phyloP scores from a whole-genome alignment of 2,888 invertebrate species.

The Andrena bicolor region DNA sequence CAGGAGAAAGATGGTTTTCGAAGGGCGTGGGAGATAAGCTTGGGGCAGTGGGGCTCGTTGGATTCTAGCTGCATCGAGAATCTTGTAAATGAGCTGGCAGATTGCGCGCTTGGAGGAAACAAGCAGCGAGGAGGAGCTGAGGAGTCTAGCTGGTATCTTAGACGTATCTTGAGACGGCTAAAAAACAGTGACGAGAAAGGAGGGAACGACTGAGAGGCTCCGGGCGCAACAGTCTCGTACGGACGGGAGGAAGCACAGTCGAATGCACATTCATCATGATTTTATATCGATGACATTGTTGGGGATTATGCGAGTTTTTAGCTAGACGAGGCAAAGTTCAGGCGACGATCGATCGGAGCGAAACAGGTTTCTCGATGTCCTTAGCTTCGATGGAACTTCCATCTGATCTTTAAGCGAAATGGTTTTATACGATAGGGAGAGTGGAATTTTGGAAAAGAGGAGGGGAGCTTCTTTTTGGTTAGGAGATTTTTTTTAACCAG shows the following conservation, averaged over 20 bases:
- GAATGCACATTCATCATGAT: slow-evolving; percentile 8
- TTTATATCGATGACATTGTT: slow-evolving; percentile 26
- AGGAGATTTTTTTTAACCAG: too few relatives aligned
- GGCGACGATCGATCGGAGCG: slow-evolving; percentile 49
- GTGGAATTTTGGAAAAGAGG: neutral
- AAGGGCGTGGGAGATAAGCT: slow-evolving; percentile 21
- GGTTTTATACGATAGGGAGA: neutral
- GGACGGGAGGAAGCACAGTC: slow-evolving; percentile 14
- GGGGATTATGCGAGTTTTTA: slow-evolving; percentile 49
- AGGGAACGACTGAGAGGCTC: slow-evolving; percentile 34
- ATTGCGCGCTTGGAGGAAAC: slow-evolving; percentile 25
- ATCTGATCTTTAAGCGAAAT: neutral
- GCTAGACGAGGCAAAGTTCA: slow-evolving; percentile 53
- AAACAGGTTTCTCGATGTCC: slow-evolving; percentile 57
- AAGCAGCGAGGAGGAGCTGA: slow-evolving; percentile 19
- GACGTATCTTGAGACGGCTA: slow-evolving; percentile 67
- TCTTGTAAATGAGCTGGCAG: slow-evolving; percentile 57
- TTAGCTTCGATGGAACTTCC: slow-evolving; percentile 14
- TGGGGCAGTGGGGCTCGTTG: slow-evolving; percentile 44
- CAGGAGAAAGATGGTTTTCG: slow-evolving; percentile 6
- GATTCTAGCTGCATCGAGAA: slow-evolving; percentile 51
- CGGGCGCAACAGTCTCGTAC: slow-evolving; percentile 46
- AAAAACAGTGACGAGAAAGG: slow-evolving; percentile 53
- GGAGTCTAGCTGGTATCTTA: slow-evolving; percentile 48
- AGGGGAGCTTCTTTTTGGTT: neutral